Percentiles rank a stretch among this genome's conserved stretches.
Conservation (phyloP, 2,113 vertebrate species). For the Catharus bicknelli region DNA sequence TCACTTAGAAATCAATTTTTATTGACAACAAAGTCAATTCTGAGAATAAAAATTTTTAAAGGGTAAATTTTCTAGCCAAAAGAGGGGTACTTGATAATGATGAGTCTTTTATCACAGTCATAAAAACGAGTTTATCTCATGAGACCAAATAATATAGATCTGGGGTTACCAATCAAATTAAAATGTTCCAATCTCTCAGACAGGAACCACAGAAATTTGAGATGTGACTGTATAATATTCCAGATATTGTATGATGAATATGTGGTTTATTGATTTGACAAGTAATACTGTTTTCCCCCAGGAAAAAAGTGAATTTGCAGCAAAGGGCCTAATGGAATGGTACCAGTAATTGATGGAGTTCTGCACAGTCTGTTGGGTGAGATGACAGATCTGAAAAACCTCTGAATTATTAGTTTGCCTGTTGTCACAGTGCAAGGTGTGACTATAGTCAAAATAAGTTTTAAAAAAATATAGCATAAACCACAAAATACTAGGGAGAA, state of each 20-base stretch:
- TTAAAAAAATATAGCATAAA: neutral
- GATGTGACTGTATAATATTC: conserved; percentile 18
- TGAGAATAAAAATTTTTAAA: neutral
- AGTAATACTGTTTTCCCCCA: neutral
- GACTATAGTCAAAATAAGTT: conserved; percentile 7
- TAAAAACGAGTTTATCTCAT: neutral
- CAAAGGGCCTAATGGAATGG: conserved; percentile 8
- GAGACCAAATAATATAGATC: neutral
- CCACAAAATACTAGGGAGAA: neutral
- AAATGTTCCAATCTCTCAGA: neutral
- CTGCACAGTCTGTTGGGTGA: conserved; percentile 7
- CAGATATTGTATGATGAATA: conserved; percentile 42
- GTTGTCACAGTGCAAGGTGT: neutral
- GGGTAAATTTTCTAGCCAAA: neutral
- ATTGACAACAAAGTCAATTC: neutral
- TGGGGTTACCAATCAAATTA: neutral
- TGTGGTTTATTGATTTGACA: conserved; percentile 40
- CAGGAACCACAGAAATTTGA: neutral
- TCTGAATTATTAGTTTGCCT: conserved; percentile 5
- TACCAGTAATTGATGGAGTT: conserved; percentile 32
- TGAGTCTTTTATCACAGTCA: neutral
- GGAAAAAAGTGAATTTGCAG: conserved; percentile 1
- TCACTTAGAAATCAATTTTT: conserved; percentile 6
- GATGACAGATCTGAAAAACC: conserved; percentile 37
- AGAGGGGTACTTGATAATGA: neutral